Conservation (phyloP, 2,113 vertebrate genomes). For the Neolamprologus variostigma region DNA sequence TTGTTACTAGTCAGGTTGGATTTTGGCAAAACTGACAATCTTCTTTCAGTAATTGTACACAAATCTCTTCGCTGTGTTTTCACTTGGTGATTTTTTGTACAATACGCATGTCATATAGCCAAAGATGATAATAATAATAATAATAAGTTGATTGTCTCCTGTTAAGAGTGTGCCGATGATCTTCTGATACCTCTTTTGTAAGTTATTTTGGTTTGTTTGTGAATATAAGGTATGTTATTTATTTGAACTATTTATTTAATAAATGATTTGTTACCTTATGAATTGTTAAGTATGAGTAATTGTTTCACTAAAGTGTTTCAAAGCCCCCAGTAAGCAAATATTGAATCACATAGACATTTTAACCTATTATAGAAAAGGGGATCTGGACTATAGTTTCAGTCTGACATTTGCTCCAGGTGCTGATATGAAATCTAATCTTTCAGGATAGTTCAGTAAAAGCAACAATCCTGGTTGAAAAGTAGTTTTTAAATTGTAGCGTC, state of each 20-base stretch:
- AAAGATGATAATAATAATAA: conserved; percentile 59
- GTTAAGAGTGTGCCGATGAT: conserved; percentile 36
- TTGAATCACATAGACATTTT: background rate
- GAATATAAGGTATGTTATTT: conserved; percentile 77
- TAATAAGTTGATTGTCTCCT: conserved; percentile 49
- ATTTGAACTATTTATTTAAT: conserved; percentile 72
- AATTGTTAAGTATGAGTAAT: background rate
- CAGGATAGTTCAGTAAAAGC: background rate
- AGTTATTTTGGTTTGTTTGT: conserved; percentile 59
- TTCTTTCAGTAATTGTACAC: background rate
- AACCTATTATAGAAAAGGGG: background rate
- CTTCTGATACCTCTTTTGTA: conserved; percentile 59
- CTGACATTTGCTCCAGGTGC: background rate
- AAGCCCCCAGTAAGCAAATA: background rate
- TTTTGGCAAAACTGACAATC: conserved; percentile 33
- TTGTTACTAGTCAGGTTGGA: background rate
- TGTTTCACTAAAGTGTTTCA: background rate
- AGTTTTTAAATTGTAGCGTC: background rate
- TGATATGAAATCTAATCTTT: background rate
- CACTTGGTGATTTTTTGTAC: conserved; percentile 7
- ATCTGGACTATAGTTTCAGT: background rate
- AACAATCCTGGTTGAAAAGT: background rate
- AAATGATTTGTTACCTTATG: conserved; percentile 51
- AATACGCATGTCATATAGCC: conserved; percentile 59
- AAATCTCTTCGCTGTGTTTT: background rate